Base-by-base conservation (phyloP, 1,140 invertebrate genomes). In the Hyles euphorbiae region DNA sequence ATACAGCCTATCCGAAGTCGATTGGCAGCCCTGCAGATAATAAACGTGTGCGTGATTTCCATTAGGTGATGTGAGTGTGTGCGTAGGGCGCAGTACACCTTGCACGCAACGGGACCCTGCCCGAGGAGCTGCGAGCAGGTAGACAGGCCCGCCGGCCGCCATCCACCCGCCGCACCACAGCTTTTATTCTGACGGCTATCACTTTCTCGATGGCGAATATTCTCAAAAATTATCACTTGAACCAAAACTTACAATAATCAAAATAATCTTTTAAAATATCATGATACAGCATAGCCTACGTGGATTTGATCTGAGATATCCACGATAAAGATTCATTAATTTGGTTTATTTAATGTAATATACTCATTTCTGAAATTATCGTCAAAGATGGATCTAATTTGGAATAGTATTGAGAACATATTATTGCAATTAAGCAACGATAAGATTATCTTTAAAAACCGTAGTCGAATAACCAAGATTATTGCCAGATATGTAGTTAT, bases 71-170 rank as follows among this genome's bases (percentile, higher is more conserved):
- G 54, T 47, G 44, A 70, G 68, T 77, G 75, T 78, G 76, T 53
- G 72, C 75, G 70, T 74, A 78, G 74, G 76, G 79, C 79, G 70
- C 66, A 69, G 60, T 80, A 75, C 83, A 82, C 81, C 81, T 83
- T 83, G 82, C 82, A 78, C 74, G 75, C 80, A 81, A 83, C 78
- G 80, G 81, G 79, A 83, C 73, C 70, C 61, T 53, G 58, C 44
- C 74, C 71, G 36, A 40, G 36, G 5, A 8, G 22, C 22, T 22
- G 22, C 63, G 61, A 75, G 79, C 84, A 87, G 82, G 84, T 87
- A 87, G 82, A 78, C 64, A 69, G 58, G 54, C 61, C 44, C 34
- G 32, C 54, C 59, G 59, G 68, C 64, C 64, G 74, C 72, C 82
- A 78, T n/a, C n/a, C n/a, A 81, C 78, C 81, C 71, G 70, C 36